phyloP scores from a whole-genome alignment of 2,888 invertebrate genomes.

The Odontocolon sp. region DNA sequence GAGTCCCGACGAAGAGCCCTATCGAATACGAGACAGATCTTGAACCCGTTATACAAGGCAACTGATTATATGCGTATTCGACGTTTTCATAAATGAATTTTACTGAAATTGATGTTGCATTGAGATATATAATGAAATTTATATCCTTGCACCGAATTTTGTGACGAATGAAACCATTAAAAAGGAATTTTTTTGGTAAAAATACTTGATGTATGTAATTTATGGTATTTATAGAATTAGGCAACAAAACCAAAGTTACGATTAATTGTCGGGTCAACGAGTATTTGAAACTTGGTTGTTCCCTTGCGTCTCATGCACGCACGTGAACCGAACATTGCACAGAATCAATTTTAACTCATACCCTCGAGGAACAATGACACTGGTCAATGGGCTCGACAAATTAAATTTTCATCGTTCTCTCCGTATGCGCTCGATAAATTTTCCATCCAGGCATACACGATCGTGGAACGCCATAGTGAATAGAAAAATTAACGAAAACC shows the following conservation, averaged over 20 bases:
- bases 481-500: neutral
- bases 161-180: no score
- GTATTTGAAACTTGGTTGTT: neutral
- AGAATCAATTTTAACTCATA: slow-evolving; percentile 10
- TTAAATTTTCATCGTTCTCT: neutral
- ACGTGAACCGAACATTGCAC: neutral
- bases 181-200: no score
- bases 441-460: neutral
- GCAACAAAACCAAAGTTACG: no score
- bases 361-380: neutral
- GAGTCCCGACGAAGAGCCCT: slow-evolving; percentile 3
- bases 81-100: no score
- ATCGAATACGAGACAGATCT: neutral
- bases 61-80: no score
- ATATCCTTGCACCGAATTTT: no score
- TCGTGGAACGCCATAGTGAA: neutral
- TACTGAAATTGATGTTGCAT: no score
- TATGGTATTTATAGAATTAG: no score
- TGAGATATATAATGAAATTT: no score
- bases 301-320: neutral
- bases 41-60: no score
- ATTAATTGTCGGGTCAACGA: no score
- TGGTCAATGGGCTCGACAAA: neutral
- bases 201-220: no score
- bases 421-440: neutral